phyloP scores from a whole-genome alignment of 2,113 vertebrate species.

The Sitta europaea region DNA sequence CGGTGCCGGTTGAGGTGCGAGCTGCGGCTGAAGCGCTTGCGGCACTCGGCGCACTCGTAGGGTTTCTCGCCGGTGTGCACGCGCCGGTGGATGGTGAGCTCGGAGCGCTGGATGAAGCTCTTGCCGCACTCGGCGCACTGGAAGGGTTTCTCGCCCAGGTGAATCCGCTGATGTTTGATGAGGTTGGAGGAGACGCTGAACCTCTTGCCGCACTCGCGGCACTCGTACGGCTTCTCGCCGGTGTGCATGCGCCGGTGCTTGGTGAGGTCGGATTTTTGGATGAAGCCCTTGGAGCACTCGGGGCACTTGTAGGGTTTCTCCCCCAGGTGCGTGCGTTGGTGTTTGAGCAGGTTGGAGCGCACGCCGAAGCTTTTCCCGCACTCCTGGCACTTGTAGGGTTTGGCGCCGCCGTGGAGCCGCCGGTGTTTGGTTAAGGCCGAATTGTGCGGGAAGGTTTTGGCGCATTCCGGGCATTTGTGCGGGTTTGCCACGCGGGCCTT shows the following conservation, averaged over 20 bases:
- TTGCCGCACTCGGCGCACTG: slow-evolving; percentile 8
- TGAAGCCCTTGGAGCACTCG: background rate
- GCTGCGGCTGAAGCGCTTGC: background rate
- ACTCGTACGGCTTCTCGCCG: background rate
- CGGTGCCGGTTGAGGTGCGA: background rate
- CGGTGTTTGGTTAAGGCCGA: no score
- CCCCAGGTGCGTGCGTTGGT: background rate
- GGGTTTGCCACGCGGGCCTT: no score
- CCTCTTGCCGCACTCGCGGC: background rate
- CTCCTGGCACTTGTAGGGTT: no score
- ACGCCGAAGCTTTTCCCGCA: no score
- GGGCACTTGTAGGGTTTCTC: slow-evolving; percentile 41
- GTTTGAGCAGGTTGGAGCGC: no score
- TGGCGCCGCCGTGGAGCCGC: no score
- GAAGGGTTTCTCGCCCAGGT: slow-evolving; percentile 17
- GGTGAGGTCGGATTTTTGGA: slow-evolving; percentile 25
- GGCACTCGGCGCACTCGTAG: background rate
- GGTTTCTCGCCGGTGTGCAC: background rate
- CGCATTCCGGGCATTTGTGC: no score
- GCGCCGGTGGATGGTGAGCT: slow-evolving; percentile 45
- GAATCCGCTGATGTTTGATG: background rate
- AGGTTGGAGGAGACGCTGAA: slow-evolving; percentile 43
- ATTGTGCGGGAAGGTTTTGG: no score
- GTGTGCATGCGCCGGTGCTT: background rate
- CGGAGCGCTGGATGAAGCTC: slow-evolving; percentile 41